Evolutionary conservation across 2,888 invertebrate genomes (phyloP).

Genomic region (Drosophila borealis): DNA sequence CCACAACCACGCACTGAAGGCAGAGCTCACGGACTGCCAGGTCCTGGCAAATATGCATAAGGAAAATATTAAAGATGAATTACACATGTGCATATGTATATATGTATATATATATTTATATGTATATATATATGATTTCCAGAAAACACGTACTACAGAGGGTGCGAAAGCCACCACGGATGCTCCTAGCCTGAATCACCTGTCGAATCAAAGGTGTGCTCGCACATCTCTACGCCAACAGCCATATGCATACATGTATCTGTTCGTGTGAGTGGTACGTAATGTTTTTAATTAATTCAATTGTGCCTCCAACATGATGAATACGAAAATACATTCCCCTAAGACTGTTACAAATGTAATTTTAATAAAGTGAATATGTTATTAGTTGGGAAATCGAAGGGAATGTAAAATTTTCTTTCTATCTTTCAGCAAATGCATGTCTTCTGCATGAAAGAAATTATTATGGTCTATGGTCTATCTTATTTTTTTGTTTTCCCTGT

Average conservation of each 20-base stretch:
- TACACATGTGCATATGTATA: slow-evolving; percentile 35
- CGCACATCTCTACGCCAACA: slow-evolving; percentile 2
- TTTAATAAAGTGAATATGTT: too few species aligned
- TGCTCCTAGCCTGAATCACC: slow-evolving; percentile 8
- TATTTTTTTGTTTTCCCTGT: too few species aligned
- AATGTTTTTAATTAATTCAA: slow-evolving; percentile 16
- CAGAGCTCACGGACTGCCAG: slow-evolving; percentile 37
- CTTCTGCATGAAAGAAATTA: too few species aligned
- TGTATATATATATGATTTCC: not conserved
- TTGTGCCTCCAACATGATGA: slow-evolving; percentile 4
- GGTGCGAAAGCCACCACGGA: slow-evolving; percentile 17
- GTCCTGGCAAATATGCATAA: slow-evolving; percentile 57
- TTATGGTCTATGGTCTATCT: too few species aligned
- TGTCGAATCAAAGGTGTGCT: not conserved
- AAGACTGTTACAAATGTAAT: not conserved
- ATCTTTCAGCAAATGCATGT: too few species aligned
- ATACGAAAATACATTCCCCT: not conserved
- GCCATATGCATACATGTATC: not conserved
- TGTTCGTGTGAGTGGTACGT: not conserved
- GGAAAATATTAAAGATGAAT: slow-evolving; percentile 70
- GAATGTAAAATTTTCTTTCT: too few species aligned
- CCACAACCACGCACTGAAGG: slow-evolving; percentile 5
- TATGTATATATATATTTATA: not conserved
- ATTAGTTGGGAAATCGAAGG: too few species aligned
- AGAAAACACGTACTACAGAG: slow-evolving; percentile 22